These are phyloP conservation scores for Rutilus rutilus DNA, from an alignment of 2,113 vertebrate species.

Conservation along the genomic window DNA sequence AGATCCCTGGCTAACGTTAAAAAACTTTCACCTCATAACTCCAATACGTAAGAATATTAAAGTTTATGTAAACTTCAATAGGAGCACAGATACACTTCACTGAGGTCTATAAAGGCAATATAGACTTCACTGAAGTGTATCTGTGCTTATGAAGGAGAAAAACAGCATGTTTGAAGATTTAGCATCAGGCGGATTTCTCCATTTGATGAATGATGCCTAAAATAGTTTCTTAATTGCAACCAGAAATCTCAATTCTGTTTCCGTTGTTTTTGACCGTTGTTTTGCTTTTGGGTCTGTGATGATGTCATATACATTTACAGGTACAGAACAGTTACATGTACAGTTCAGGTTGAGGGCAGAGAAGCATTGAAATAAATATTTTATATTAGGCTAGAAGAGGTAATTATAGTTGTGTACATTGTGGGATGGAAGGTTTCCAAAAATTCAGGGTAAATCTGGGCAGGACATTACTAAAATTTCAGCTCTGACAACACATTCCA, in stretches of 20 bases:
- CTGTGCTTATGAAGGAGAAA: background rate
- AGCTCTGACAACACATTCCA: constrained; percentile 4
- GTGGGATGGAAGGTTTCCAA: constrained; percentile 21
- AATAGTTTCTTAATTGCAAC: constrained; percentile 63
- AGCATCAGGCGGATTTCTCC: constrained; percentile 45
- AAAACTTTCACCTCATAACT: background rate
- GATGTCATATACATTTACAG: constrained; percentile 29
- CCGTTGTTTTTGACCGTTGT: constrained; percentile 55
- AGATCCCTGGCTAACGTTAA: background rate
- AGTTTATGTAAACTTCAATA: background rate
- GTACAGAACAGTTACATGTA: too few relatives aligned
- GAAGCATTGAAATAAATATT: constrained; percentile 69
- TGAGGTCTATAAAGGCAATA: too few relatives aligned
- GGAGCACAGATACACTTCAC: too few relatives aligned
- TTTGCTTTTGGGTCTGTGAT: constrained; percentile 55
- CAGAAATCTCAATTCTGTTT: constrained; percentile 56
- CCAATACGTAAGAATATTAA: background rate
- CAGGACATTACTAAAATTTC: background rate
- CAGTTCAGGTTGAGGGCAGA: constrained; percentile 57
- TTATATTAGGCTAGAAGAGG: constrained; percentile 65
- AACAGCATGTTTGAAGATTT: constrained; percentile 16
- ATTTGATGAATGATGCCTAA: constrained; percentile 57
- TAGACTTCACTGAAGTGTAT: background rate
- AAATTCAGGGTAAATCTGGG: background rate
- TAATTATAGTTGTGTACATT: constrained; percentile 51